phyloP scores from a whole-genome alignment of 2,113 vertebrate genomes.

The zebrafish (Danio rerio) region GRCz12tu NC_133193.1:16941501-16942000 shows the following conservation, averaged over 20 bases:
- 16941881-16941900: slow-evolving; percentile 5
- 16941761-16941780: slow-evolving; percentile 12
- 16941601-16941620: background rate
- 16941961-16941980: slow-evolving; percentile 32
- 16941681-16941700: no score
- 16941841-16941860: slow-evolving; percentile 2
- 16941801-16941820: slow-evolving; percentile 14
- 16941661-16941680: background rate
- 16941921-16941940: background rate
- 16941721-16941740: background rate
- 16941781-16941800: slow-evolving; percentile 35
- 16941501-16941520: no score
- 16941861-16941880: slow-evolving; percentile 11
- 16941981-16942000: slow-evolving; percentile 22
- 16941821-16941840: background rate
- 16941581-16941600: background rate
- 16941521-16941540: background rate
- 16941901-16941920: slow-evolving; percentile 40
- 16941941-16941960: slow-evolving; percentile 1
- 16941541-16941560: slow-evolving; percentile 4
- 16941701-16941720: background rate
- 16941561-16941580: slow-evolving; percentile 50
- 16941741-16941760: background rate
- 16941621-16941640: background rate
- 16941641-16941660: background rate